Conservation (phyloP, 2,888 invertebrate genomes). For the Drosophila demipolita region DNA sequence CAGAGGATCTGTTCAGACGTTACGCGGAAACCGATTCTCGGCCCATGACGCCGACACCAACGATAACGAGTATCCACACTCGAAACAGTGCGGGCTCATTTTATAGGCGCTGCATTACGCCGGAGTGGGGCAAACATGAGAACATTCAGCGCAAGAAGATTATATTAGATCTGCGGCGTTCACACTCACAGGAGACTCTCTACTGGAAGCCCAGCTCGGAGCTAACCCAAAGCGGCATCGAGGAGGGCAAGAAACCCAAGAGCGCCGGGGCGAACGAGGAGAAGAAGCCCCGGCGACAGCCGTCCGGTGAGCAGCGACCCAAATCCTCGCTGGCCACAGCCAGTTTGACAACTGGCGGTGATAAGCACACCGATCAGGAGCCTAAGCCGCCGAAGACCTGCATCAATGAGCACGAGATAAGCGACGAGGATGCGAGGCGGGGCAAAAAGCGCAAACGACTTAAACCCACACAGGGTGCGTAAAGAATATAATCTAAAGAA, state of each 20-base stretch:
- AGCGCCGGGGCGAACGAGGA: conserved; percentile 79
- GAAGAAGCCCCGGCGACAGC: conserved; percentile 71
- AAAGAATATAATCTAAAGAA: background rate
- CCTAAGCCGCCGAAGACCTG: conserved; percentile 72
- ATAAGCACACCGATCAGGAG: conserved; percentile 54
- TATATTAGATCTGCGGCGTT: conserved; percentile 88
- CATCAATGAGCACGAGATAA: conserved; percentile 83
- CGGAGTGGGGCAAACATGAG: conserved; percentile 88
- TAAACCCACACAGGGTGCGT: conserved; percentile 75
- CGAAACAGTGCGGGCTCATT: conserved; percentile 87
- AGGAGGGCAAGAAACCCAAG: conserved; percentile 76
- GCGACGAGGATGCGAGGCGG: conserved; percentile 85
- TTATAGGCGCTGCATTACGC: conserved; percentile 89
- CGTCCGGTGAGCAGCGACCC: conserved; percentile 76
- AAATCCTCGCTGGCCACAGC: conserved; percentile 77
- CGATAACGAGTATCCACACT: conserved; percentile 90
- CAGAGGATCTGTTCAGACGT: conserved; percentile 91
- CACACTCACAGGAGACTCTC: conserved; percentile 86
- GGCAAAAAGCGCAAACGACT: conserved; percentile 86
- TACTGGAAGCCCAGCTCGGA: conserved; percentile 86
- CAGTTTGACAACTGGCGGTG: conserved; percentile 41
- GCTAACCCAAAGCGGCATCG: conserved; percentile 82
- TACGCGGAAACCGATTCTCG: conserved; percentile 94
- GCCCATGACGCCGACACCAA: conserved; percentile 92
- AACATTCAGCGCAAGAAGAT: conserved; percentile 87